Evolutionary conservation across 2,113 vertebrate species (phyloP).

Genomic region (Xiphophorus hellerii): DNA sequence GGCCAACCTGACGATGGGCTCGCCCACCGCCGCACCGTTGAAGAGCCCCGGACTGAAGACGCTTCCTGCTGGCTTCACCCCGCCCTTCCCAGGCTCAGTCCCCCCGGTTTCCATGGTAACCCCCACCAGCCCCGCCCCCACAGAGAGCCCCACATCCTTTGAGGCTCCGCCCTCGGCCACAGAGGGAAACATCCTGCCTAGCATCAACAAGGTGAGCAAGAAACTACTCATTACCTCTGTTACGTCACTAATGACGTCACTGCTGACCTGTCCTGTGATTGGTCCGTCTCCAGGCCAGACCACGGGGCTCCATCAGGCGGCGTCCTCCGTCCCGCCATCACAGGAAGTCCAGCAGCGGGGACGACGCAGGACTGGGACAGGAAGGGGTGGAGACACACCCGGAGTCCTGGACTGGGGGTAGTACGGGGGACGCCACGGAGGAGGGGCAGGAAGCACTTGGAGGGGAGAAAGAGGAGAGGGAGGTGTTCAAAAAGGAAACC

Average conservation of each 20-base stretch:
- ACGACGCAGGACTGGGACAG: constrained; percentile 8
- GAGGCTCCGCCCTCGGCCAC: constrained; percentile 55
- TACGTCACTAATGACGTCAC: no score
- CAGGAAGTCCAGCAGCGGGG: constrained; percentile 70
- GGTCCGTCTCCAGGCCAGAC: constrained; percentile 62
- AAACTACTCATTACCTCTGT: no score
- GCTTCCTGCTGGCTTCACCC: constrained; percentile 35
- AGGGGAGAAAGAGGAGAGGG: not conserved
- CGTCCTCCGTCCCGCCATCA: constrained; percentile 75
- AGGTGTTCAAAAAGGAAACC: constrained; percentile 14
- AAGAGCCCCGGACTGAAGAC: constrained; percentile 68
- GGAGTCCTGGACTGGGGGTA: not conserved
- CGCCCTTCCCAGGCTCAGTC: constrained; percentile 23
- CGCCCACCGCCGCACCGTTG: constrained; percentile 58
- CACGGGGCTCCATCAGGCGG: constrained; percentile 74
- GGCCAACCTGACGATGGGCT: constrained; percentile 70
- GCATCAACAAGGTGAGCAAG: constrained; percentile 72
- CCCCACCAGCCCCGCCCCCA: constrained; percentile 37
- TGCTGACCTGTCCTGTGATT: not conserved
- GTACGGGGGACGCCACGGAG: not conserved
- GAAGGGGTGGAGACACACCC: constrained; percentile 11
- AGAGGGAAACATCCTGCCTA: constrained; percentile 65
- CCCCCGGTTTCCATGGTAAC: not conserved
- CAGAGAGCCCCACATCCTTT: constrained; percentile 69
- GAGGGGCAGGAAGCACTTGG: not conserved